Percentiles rank a stretch among this genome's conserved stretches.
Conservation (phyloP, 1,140 invertebrate genomes). For the Pteromalus puparum region DNA sequence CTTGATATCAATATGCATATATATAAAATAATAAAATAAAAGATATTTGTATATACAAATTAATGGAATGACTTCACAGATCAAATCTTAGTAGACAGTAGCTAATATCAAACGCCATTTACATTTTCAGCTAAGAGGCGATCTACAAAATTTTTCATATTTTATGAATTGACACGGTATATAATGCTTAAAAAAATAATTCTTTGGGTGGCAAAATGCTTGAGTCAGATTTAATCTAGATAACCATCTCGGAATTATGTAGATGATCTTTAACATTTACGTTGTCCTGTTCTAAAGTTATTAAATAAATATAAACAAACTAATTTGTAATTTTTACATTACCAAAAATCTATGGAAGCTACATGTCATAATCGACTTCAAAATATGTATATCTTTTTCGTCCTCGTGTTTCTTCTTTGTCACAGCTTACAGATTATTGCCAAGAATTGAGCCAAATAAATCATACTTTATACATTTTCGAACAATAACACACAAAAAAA, state of each 20-base stretch:
- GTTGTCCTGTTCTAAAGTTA: slow-evolving; percentile 19
- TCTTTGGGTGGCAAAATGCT: slow-evolving; percentile 51
- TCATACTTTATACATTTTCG: slow-evolving; percentile 12
- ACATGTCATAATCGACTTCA: slow-evolving; percentile 37
- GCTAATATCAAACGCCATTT: slow-evolving; percentile 48
- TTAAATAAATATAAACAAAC: slow-evolving; percentile 49
- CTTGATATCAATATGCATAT: slow-evolving; percentile 10
- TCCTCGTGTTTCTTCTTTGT: slow-evolving; percentile 37
- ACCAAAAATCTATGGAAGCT: slow-evolving; percentile 38
- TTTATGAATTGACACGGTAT: slow-evolving; percentile 49
- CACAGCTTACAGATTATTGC: slow-evolving; percentile 41
- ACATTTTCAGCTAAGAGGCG: slow-evolving; percentile 44
- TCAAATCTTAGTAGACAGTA: slow-evolving; percentile 39
- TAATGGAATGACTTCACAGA: slow-evolving; percentile 48
- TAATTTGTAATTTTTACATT: slow-evolving; percentile 36
- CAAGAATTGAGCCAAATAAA: slow-evolving; percentile 33
- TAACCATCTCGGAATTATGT: slow-evolving; percentile 27
- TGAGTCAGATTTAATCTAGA: slow-evolving; percentile 47
- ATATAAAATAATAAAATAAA: slow-evolving; percentile 50
- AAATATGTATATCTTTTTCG: slow-evolving; percentile 40
- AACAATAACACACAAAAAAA: slow-evolving; percentile 7
- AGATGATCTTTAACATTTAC: slow-evolving; percentile 41
- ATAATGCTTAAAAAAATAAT: slow-evolving; percentile 53
- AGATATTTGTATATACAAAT: slow-evolving; percentile 40
- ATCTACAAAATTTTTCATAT: slow-evolving; percentile 47